A percentile compares a stretch with the other conserved stretches of the same genome.
Conservation (phyloP, 2,113 vertebrate genomes). For the Otus sunia region DNA sequence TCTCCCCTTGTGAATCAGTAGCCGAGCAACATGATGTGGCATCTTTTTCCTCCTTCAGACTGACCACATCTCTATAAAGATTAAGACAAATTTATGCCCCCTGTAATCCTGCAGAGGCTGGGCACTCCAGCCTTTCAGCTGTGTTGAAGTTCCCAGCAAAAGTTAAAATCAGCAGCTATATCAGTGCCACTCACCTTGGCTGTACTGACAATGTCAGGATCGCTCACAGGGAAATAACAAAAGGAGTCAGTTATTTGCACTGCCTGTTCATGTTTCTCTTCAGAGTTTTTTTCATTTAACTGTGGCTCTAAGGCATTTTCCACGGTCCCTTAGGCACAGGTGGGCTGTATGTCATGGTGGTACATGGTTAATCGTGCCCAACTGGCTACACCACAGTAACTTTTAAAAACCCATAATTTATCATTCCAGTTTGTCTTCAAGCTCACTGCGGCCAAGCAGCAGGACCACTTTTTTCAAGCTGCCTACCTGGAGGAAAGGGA, state of each 20-base stretch:
- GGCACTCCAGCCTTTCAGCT: not conserved
- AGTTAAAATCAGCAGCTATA: not conserved
- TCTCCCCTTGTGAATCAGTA: not conserved
- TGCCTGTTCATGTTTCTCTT: not conserved
- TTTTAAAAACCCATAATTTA: not conserved
- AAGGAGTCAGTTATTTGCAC: not conserved
- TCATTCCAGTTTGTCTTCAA: constrained; percentile 90
- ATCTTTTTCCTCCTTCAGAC: not conserved
- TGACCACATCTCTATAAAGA: not conserved
- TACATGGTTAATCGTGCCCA: not conserved
- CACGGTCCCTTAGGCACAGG: not conserved
- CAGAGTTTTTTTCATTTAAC: not conserved
- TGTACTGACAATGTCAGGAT: not conserved
- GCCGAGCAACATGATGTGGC: not conserved
- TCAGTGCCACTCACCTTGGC: not conserved
- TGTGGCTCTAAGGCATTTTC: not conserved
- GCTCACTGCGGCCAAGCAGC: constrained; percentile 84
- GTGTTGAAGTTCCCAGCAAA: not conserved
- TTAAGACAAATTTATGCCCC: not conserved
- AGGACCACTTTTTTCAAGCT: constrained; percentile 96
- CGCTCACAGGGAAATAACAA: not conserved
- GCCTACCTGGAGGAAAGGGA: constrained; percentile 91
- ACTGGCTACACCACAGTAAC: not conserved
- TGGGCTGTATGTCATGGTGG: not conserved
- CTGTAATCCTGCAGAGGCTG: not conserved